Percentiles rank a stretch among this genome's conserved stretches.
phyloP scores from a whole-genome alignment of 2,888 invertebrate genomes.

The Synergus japonicus region DNA sequence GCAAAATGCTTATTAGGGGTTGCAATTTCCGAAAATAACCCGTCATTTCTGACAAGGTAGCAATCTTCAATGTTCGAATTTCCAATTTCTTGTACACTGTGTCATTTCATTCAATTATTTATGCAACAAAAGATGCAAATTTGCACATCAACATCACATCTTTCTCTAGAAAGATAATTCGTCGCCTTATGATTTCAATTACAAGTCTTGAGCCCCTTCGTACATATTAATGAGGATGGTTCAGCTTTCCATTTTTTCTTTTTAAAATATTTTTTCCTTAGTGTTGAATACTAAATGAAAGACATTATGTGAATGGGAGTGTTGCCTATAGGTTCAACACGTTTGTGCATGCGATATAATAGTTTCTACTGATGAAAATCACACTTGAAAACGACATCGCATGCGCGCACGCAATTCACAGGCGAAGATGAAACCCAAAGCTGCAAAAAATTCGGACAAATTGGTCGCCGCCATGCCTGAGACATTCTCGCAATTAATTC shows the following conservation, averaged over 20 bases:
- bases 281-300: not conserved
- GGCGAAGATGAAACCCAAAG: constrained; percentile 49
- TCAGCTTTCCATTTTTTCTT: not conserved
- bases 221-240: constrained; percentile 29
- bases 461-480: constrained; percentile 52
- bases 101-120: not conserved
- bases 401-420: constrained; percentile 50
- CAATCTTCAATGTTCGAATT: not conserved
- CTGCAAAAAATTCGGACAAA: constrained; percentile 61
- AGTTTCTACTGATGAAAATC: constrained; percentile 44
- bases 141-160: too few relatives aligned
- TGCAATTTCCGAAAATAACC: not conserved
- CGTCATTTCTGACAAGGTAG: not conserved
- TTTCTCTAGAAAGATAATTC: not conserved
- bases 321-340: constrained; percentile 41
- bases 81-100: not conserved
- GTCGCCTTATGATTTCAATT: constrained; percentile 17
- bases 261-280: not conserved
- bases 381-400: constrained; percentile 49
- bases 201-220: not conserved
- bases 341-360: constrained; percentile 49
- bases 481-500: constrained; percentile 38
- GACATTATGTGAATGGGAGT: constrained; percentile 21
- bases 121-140: not conserved
- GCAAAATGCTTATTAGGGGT: constrained; percentile 16